Evolutionary conservation across 2,113 vertebrate species (phyloP), one percentile per base, ranked within the genome.

Genomic region (Chitala chitala): DNA sequence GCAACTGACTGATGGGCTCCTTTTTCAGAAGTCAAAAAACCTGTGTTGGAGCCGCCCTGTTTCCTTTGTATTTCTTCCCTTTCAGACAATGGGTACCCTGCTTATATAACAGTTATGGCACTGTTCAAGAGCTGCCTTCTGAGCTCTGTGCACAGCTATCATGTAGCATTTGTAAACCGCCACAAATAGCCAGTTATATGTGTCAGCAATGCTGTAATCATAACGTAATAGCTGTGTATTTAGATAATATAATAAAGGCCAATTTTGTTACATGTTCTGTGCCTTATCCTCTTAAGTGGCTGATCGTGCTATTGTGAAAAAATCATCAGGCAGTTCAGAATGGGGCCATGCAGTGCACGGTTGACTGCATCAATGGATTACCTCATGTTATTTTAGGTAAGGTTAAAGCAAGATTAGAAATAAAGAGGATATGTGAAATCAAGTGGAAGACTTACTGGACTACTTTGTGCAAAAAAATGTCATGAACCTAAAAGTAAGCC

Each of bases 391-490:
- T 56, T 87, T 88, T 87, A 88, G 85, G 81, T 82, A 81, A 85
- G 86, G 80, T 81, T 86, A 87, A 87, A 84, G 84, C 74, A 80
- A 87, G 87, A 90, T 89, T 87, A 88, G 78, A 80, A 83, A 78
- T 75, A 84, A 86, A 86, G 83, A 79, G 78, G 84, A 84, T 88
- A 78, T 85, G 86, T 86, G 82, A 89, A 89, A 77, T 90, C 87
- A 87, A 81, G 75, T 83, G 84, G 88, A 90, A 90, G 83, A 78
- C 74, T 79, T 76, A 79, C 83, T n/a, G 81, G 77, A 74, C 69
- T 68, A 76, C 81, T 87, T 88, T 83, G 84, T 82, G n/a, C n/a
- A 87, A 81, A 82, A 76, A 81, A 72, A 82, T 64, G 72, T 76
- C 78, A 48, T n/a, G n/a, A n/a, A n/a, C n/a, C n/a, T n/a, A n/a